These are phyloP conservation scores for Sycobia sp. DNA, from an alignment of 1,140 invertebrate genomes.

Conservation along the genomic window DNA sequence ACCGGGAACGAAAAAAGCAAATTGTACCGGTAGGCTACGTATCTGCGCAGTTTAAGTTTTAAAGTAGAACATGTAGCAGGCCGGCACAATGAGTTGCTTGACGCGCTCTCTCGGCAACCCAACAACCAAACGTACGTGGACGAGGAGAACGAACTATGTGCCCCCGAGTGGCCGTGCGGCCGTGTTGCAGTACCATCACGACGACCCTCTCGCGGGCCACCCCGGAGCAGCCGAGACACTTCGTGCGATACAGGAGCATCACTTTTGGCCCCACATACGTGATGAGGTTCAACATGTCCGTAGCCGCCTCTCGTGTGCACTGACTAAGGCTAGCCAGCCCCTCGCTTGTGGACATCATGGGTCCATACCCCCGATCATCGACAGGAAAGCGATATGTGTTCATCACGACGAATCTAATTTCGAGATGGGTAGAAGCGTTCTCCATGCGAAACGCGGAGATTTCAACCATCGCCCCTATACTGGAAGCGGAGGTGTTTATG, in stretches of 20 bases:
- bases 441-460: not conserved
- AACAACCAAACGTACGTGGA: not conserved
- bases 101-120: conserved; percentile 26
- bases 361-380: conserved; percentile 48
- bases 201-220: not conserved
- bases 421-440: conserved; percentile 34
- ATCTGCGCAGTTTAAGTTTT: conserved; percentile 43
- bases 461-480: not conserved
- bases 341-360: conserved; percentile 52
- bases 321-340: no score
- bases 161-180: not conserved
- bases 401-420: conserved; percentile 50
- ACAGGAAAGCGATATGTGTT: conserved; percentile 48
- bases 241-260: not conserved
- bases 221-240: not conserved
- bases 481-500: conserved; percentile 18
- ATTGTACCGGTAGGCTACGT: conserved; percentile 41
- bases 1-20: conserved; percentile 33
- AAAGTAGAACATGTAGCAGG: conserved; percentile 40
- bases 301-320: no score
- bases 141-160: conserved; percentile 43
- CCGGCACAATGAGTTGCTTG: conserved; percentile 41
- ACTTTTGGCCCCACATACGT: not conserved
- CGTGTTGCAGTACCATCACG: not conserved
- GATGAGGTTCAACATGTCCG: not conserved